phyloP scores from a whole-genome alignment of 2,797 vertebrate genomes.

The Micrastur ruficollis region DNA sequence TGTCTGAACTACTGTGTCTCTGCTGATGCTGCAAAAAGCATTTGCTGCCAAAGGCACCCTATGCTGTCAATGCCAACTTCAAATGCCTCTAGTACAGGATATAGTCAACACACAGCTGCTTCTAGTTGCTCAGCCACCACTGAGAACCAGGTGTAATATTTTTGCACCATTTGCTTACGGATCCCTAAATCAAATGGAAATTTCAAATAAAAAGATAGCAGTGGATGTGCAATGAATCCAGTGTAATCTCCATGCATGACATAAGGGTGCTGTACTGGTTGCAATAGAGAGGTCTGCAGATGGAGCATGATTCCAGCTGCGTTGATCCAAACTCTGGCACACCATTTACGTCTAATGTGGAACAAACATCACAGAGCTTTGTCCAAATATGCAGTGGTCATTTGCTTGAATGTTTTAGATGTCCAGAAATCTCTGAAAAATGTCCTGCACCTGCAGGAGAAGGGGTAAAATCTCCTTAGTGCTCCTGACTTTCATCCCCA shows the following conservation, averaged over 20 bases:
- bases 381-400: background rate
- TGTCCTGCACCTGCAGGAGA: background rate
- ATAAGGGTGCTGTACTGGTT: background rate
- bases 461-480: background rate
- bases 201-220: background rate
- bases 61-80: background rate
- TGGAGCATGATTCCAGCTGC: background rate
- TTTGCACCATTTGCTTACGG: background rate
- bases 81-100: background rate
- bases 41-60: background rate
- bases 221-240: background rate
- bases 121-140: background rate
- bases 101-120: background rate
- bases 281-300: background rate
- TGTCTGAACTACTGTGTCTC: background rate
- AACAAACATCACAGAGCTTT: background rate
- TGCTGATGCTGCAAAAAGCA: background rate
- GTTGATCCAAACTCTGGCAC: background rate
- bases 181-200: background rate
- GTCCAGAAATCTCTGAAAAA: background rate
- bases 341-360: background rate
- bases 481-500: background rate
- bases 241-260: background rate
- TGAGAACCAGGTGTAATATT: background rate
- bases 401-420: background rate